Evolutionary conservation across 1,140 invertebrate species (phyloP).

Genomic region (Stenopsyche tienmushanensis): DNA sequence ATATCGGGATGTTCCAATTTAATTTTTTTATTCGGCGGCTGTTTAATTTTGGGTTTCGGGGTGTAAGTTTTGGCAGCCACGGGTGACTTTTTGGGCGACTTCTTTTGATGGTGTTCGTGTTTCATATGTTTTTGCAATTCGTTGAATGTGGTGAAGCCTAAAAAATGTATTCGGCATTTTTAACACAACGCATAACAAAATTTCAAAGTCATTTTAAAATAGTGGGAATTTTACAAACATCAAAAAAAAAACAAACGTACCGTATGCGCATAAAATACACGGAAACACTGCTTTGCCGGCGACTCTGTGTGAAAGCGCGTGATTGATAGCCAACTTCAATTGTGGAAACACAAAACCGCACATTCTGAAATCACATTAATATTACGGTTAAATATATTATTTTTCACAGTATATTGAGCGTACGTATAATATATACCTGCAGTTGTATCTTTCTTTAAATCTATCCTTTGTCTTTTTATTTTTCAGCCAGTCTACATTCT

Average conservation of each 20-base stretch:
- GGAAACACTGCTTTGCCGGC: conserved; percentile 30
- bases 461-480: conserved; percentile 18
- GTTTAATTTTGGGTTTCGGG: not conserved
- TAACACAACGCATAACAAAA: conserved; percentile 9
- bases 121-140: conserved; percentile 34
- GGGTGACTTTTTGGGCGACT: not conserved
- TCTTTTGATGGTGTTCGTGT: conserved; percentile 20
- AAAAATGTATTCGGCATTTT: conserved; percentile 8
- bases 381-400: not conserved
- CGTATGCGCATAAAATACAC: conserved; percentile 38
- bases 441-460: conserved; percentile 17
- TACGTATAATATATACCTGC: conserved; percentile 11
- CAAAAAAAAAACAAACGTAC: conserved; percentile 14
- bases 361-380: conserved; percentile 29
- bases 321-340: conserved; percentile 11
- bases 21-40: conserved; percentile 6
- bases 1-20: not conserved
- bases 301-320: conserved; percentile 27
- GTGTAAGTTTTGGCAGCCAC: not conserved
- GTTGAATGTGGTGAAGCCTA: conserved; percentile 31
- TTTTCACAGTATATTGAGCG: not conserved
- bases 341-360: conserved; percentile 7
- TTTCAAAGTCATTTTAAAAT: not conserved
- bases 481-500: conserved; percentile 22
- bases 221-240: not conserved